phyloP scores from a whole-genome alignment of 2,888 invertebrate species.

The Kuschelorhynchus macadamiae region DNA sequence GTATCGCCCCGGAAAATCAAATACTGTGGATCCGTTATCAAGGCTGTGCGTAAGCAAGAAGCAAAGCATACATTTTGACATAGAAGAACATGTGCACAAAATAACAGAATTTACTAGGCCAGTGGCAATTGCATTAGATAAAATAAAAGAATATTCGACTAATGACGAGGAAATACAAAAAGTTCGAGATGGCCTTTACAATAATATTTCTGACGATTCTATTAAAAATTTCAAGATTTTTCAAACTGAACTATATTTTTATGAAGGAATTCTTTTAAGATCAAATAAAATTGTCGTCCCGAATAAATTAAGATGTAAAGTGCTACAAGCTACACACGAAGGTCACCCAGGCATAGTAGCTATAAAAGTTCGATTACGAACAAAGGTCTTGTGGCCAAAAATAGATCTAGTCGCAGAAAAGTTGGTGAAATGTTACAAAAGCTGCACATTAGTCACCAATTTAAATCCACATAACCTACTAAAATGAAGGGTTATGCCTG shows the following conservation, averaged over 20 bases:
- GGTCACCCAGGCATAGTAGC: slow-evolving; percentile 62
- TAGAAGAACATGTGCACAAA: slow-evolving; percentile 30
- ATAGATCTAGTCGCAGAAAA: slow-evolving; percentile 54
- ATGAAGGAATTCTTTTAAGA: slow-evolving; percentile 51
- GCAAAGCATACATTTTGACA: slow-evolving; percentile 5
- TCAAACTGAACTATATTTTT: slow-evolving; percentile 58
- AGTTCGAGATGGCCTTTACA: slow-evolving; percentile 23
- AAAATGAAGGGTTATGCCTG: slow-evolving; percentile 48
- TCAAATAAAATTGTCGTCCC: slow-evolving; percentile 54
- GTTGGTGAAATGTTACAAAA: slow-evolving; percentile 41
- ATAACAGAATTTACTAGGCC: slow-evolving; percentile 41
- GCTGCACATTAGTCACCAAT: slow-evolving; percentile 47
- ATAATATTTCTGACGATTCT: slow-evolving; percentile 25
- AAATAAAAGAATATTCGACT: slow-evolving; percentile 28
- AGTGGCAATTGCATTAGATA: slow-evolving; percentile 32
- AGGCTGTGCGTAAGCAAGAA: slow-evolving; percentile 15
- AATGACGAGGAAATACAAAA: slow-evolving; percentile 30
- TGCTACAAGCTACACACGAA: slow-evolving; percentile 56
- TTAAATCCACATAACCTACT: slow-evolving; percentile 44
- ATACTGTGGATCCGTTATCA: slow-evolving; percentile 44
- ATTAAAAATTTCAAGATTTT: slow-evolving; percentile 48
- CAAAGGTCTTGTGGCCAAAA: slow-evolving; percentile 62
- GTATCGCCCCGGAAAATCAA: slow-evolving; percentile 15
- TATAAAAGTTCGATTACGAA: slow-evolving; percentile 61
- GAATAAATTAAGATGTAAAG: slow-evolving; percentile 32